phyloP scores from a whole-genome alignment of 2,113 vertebrate genomes.

The Lutjanus erythropterus region DNA sequence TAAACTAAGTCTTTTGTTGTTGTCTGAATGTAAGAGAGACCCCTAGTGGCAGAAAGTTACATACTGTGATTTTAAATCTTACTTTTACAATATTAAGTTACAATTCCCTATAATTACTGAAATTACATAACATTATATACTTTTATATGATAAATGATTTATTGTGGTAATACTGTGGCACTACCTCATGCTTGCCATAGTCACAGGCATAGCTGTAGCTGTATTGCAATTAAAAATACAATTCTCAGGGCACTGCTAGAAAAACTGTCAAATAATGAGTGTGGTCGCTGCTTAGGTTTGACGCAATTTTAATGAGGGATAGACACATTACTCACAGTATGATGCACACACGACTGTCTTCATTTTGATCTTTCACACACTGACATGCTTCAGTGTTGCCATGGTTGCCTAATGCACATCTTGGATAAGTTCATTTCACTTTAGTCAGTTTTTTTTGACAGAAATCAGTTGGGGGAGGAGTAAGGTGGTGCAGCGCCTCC shows the following conservation, averaged over 20 bases:
- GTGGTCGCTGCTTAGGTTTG: conserved; percentile 35
- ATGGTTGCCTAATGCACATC: conserved; percentile 25
- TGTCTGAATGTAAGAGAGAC: no score
- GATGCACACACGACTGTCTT: conserved; percentile 27
- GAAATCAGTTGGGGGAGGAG: not conserved
- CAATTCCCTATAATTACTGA: conserved; percentile 19
- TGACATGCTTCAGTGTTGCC: conserved; percentile 17
- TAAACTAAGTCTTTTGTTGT: no score
- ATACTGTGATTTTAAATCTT: no score
- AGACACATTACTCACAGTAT: conserved; percentile 39
- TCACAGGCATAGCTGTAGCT: conserved; percentile 46
- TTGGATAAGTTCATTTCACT: not conserved
- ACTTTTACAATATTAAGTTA: conserved; percentile 7
- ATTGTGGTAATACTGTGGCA: conserved; percentile 32
- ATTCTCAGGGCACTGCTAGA: conserved; percentile 42
- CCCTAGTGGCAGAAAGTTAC: no score
- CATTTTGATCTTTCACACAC: conserved; percentile 43
- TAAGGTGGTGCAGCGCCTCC: not conserved
- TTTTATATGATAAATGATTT: conserved; percentile 29
- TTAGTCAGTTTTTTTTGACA: conserved; percentile 8
- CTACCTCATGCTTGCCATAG: conserved; percentile 40
- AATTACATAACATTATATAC: not conserved
- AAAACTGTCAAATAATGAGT: conserved; percentile 60
- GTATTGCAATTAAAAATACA: conserved; percentile 61
- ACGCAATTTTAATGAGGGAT: conserved; percentile 63